Base-by-base conservation (phyloP, 2,113 vertebrate species). In the Platycercus adscitus region DNA sequence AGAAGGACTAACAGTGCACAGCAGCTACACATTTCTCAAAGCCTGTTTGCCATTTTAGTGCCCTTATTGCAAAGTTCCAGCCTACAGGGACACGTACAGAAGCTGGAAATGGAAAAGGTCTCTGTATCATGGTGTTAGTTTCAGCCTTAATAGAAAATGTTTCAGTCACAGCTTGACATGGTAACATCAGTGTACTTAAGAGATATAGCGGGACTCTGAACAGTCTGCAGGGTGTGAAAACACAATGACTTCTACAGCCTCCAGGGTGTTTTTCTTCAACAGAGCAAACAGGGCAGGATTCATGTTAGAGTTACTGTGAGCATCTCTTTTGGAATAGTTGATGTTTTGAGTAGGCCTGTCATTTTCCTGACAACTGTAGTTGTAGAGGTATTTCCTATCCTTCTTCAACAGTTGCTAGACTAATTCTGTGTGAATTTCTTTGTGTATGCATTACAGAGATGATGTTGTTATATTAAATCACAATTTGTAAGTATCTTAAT, bases 141-240 rank as follows among this genome's bases (percentile, higher is more conserved):
- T 31, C 71, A 93, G 50, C 60, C 55, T 86, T 93, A 95, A 90
- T 96, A 97, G 87, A 93, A 96, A 96, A 93, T 79, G 56, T 91
- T 96, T 97, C 73, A 81, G 79, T 85, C 96, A 83, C 96, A 95
- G 96, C 96, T 95, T 97, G 95, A 89, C 88, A 47, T 90, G 93
- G 87, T 94, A 94, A 92, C 91, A 96, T 88, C 93, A 95, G 56
- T 55, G 85, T 85, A 56, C 87, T 91, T 96, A 46, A 89, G 91
- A 89, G 81, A 75, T 80, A 63, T 46, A 89, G 79, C 68, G 70
- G 73, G 63, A 91, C 93, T 94, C 93, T 79, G 77, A 96, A 88
- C 93, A 96, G 92, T 89, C 96, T 94, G 80, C 68, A 85, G 82
- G 79, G 78, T 93, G 92, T 17, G 9, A 97, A 98, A 97, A 60